Conservation (phyloP, 2,888 invertebrate species). For the Ochlodes sylvanus region DNA sequence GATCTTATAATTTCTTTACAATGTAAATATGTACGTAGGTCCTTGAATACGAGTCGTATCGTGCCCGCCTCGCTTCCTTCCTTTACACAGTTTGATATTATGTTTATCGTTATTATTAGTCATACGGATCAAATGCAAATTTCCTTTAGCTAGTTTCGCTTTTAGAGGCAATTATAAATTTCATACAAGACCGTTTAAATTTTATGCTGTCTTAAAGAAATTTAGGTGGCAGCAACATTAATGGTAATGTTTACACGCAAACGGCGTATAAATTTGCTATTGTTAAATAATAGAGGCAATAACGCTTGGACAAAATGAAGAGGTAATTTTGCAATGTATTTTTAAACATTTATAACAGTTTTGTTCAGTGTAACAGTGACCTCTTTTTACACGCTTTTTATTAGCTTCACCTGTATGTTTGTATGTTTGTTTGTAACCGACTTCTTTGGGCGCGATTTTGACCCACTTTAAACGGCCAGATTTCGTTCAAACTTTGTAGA, state of each 20-base stretch:
- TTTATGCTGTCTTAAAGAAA: conserved; percentile 38
- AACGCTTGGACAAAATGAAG: neutral
- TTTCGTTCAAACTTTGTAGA: too few species aligned
- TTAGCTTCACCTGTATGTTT: too few species aligned
- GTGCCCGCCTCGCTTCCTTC: conserved; percentile 36
- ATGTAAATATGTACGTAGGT: too few species aligned
- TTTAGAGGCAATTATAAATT: conserved; percentile 39
- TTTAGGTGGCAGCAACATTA: conserved; percentile 31
- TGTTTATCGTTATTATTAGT: conserved; percentile 51
- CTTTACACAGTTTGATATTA: conserved; percentile 46
- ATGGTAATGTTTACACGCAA: conserved; percentile 31
- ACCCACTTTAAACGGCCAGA: too few species aligned
- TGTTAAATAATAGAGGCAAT: neutral
- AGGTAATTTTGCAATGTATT: conserved; percentile 4
- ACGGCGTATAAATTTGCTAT: conserved; percentile 20
- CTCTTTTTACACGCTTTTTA: too few species aligned
- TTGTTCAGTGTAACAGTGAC: too few species aligned
- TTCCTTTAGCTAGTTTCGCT: conserved; percentile 43
- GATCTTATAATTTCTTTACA: too few species aligned
- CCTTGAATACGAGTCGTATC: conserved; percentile 37
- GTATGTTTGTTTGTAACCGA: too few species aligned
- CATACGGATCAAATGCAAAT: conserved; percentile 51
- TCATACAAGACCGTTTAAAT: conserved; percentile 38
- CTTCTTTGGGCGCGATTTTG: too few species aligned
- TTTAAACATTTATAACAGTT: conserved; percentile 10